Base-by-base conservation (phyloP, 2,797 vertebrate species). In the Phoeniculus purpureus region DNA sequence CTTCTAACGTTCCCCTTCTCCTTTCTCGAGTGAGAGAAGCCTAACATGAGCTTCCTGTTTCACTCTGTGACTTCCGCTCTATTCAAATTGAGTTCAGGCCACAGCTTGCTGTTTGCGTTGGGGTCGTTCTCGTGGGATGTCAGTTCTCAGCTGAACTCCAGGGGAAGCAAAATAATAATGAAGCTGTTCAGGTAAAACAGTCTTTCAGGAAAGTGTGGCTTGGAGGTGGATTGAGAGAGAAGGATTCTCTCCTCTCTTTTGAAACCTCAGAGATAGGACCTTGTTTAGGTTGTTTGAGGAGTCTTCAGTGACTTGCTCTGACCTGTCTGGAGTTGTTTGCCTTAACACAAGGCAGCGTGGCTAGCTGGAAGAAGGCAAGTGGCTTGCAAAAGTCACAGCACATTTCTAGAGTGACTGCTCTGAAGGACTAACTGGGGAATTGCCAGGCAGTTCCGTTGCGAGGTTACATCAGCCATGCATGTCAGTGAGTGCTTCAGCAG, bases 121-220 rank as follows among this genome's bases (percentile, higher is more conserved):
- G 72, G 85, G 51, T 65, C 19, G 3, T 85, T 86, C 77, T 90
- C 56, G 12, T 25, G 68, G 89, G 56, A 88, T 92, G 76, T 76
- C 40, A 60, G 73, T 88, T 92, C 81, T 94, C 78, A 87, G 1
- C 64, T 77, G 47, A 77, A 73, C 89, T 89, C 23, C 71, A 85
- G 47, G 93, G 80, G n/a, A 90, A 37, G 54, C 52, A 89, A 85
- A 82, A 14, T 90, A 92, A 74, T 32, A 65, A 81, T 95, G 88
- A 95, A 96, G 56, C 83, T 87, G 31, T 95, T 96, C 90, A 95
- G 93, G 92, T 95, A 95, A 94, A 94, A 85, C 8, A 32, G 58
- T 61, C 67, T 92, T 23, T 73, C 43, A 87, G 70, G 45, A 70
- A 75, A 32, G 27, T 7, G 15, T 13, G 7, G 79, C 21, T 81